Base-by-base conservation (phyloP, 1,140 invertebrate species). In the Carcinoscorpius rotundicauda region DNA sequence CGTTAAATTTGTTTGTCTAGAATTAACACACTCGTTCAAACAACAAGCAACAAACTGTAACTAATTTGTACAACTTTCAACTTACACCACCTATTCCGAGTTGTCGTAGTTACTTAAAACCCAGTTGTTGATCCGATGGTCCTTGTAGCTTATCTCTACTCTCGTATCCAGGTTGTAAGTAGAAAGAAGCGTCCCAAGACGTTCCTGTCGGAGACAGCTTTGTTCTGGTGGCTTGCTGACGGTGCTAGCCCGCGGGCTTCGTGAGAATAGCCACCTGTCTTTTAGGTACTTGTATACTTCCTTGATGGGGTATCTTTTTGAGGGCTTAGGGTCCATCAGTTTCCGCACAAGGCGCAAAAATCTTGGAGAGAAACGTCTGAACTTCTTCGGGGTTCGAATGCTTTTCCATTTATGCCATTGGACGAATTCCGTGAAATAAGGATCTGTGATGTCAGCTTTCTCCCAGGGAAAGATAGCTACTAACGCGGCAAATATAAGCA, bases 381-480 rank as follows among this genome's bases (percentile, higher is more conserved):
- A 86, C 58, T 76, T 80, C 53, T 76, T 79, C 48, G 85, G 86
- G 48, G 86, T 82, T 71, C 86, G 85, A 49, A 84, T 84, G 0
- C 85, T 85, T 71, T 87, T 83, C 51, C 86, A 76, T 65, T 83
- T 82, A 63, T 87, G 81, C 82, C 87, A 90, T 58, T 85, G 80
- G 64, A 83, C 79, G 70, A 88, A 91, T 60, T 84, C 78, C 48
- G 73, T 82, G 63, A 73, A 73, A 4, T 63, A 51, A 5, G 83
- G 77, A 71, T 82, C 81, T 5, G 75, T 74, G 29, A 77, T 76
- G 68, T 89, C 86, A 1, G 93, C 93, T 76, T 93, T 93, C 76
- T 96, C 92, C 93, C 93, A 97, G 11, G 93, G 93, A 72, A 96
- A 84, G 77, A 91, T 93, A 48, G 92, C 92, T 9, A 92, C 94